Evolutionary conservation across 2,888 invertebrate genomes (phyloP).

Genomic region (Caenorhabditis wallacei): DNA sequence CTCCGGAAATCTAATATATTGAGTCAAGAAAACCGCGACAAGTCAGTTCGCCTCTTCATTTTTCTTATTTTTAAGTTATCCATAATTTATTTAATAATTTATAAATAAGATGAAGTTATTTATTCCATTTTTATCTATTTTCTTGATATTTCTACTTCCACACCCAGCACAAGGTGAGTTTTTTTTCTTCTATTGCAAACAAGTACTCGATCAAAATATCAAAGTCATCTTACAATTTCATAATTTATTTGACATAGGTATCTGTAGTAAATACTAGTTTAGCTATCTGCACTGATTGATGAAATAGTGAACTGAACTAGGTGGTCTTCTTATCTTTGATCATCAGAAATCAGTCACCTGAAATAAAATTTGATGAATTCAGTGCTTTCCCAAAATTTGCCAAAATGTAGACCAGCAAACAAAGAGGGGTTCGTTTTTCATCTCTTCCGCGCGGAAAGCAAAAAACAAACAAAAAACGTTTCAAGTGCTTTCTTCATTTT

Average conservation of each 20-base stretch:
- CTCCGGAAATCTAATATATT: constrained; percentile 57
- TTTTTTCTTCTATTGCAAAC: constrained; percentile 12
- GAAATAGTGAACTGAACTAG: constrained; percentile 27
- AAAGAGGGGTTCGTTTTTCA: constrained; percentile 25
- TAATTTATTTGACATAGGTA: constrained; percentile 6
- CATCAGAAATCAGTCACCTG: constrained; percentile 25
- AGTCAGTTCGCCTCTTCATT: constrained; percentile 28
- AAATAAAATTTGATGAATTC: neutral
- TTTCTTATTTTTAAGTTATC: constrained; percentile 23
- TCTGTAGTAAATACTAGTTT: constrained; percentile 5
- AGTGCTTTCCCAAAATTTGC: neutral
- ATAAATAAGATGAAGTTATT: constrained; percentile 30
- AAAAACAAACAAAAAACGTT: constrained; percentile 64
- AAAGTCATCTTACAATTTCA: neutral
- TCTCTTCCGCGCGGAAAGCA: constrained; percentile 51
- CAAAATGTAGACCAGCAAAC: constrained; percentile 49
- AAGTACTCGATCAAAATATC: constrained; percentile 7
- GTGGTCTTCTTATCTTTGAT: constrained; percentile 7
- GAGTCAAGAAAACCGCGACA: constrained; percentile 41
- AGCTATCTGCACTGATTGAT: constrained; percentile 14
- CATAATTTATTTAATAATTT: constrained; percentile 47
- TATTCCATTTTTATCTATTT: constrained; percentile 27
- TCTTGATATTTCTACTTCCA: constrained; percentile 25
- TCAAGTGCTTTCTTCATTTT: constrained; percentile 51
- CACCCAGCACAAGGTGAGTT: constrained; percentile 31